Conservation (phyloP, 1,140 invertebrate species). For the Halictus rubicundus region DNA sequence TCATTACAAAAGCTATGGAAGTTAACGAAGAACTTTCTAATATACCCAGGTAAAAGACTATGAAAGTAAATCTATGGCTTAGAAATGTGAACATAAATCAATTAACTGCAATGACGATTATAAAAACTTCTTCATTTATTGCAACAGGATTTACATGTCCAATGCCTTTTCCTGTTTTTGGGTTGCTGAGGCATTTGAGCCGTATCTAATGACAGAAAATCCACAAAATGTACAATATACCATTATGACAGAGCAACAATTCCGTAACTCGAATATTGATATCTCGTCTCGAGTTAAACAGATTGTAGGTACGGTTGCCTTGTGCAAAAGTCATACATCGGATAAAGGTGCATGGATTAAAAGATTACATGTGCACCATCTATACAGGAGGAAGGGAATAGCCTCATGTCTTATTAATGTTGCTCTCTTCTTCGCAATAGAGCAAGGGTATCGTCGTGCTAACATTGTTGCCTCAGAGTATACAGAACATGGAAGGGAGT, state of each 20-base stretch:
- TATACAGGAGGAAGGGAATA: conserved; percentile 79
- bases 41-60: conserved; percentile 70
- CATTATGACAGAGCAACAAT: conserved; percentile 74
- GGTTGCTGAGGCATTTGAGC: conserved; percentile 80
- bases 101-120: neutral
- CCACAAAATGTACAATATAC: conserved; percentile 71
- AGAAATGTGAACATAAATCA: neutral
- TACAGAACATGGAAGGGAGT: conserved; percentile 77
- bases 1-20: conserved; percentile 76
- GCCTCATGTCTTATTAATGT: conserved; percentile 77
- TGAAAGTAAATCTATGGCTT: neutral
- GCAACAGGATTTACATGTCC: conserved; percentile 77
- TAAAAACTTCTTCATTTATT: conserved; percentile 41
- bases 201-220: conserved; percentile 62
- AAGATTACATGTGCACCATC: conserved; percentile 78
- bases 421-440: conserved; percentile 79
- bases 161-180: conserved; percentile 81
- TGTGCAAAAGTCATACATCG: conserved; percentile 75
- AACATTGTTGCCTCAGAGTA: conserved; percentile 81
- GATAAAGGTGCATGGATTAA: conserved; percentile 81
- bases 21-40: conserved; percentile 77
- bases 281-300: conserved; percentile 68
- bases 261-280: conserved; percentile 69
- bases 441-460: conserved; percentile 78
- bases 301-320: conserved; percentile 79